Evolutionary conservation across 2,113 vertebrate genomes (phyloP).

Genomic region (Myrmecobius fasciatus): DNA sequence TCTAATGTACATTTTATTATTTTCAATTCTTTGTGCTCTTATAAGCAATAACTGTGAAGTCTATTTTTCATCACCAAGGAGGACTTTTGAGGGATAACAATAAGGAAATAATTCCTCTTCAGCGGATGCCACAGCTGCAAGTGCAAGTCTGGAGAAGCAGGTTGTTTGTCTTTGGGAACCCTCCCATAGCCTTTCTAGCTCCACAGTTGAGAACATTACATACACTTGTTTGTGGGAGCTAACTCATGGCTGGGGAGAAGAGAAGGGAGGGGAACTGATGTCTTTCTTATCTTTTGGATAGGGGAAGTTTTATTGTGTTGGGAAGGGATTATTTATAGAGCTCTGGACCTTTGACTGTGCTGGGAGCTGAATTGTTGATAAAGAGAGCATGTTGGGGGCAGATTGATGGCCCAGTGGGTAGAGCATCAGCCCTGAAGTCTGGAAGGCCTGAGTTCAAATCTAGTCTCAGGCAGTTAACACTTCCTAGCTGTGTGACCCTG

Average conservation of each 20-base stretch:
- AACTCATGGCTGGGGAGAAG: neutral
- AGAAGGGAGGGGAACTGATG: neutral
- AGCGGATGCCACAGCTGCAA: neutral
- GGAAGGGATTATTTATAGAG: no score
- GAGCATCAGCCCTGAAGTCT: no score
- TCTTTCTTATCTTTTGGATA: neutral
- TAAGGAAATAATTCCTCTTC: neutral
- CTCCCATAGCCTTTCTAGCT: neutral
- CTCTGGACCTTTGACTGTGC: neutral
- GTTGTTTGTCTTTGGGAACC: neutral
- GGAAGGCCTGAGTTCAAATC: no score
- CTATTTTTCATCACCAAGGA: neutral
- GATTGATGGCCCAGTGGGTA: no score
- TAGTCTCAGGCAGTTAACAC: no score
- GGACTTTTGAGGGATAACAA: neutral
- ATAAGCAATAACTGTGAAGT: neutral
- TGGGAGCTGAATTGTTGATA: neutral
- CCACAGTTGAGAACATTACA: neutral
- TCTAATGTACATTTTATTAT: neutral
- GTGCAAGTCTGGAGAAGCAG: neutral
- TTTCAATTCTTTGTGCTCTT: neutral
- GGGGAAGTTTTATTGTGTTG: neutral
- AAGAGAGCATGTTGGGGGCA: neutral
- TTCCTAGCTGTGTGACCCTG: no score
- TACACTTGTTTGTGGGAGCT: no score